phyloP scores from a whole-genome alignment of 2,888 invertebrate species.

The Epsilonema sp. region DNA sequence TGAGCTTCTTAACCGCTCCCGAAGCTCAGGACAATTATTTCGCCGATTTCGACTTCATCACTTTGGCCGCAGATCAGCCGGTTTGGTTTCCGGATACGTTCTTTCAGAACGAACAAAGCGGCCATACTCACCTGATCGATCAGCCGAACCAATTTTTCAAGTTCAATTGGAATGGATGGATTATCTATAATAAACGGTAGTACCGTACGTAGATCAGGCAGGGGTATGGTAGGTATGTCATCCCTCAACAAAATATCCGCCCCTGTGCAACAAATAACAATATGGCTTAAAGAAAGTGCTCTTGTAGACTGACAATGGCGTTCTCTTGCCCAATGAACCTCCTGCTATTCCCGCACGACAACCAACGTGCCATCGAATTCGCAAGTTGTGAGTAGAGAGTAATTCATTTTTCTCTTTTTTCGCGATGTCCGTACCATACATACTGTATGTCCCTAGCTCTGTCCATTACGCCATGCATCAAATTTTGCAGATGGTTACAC shows the following conservation, averaged over 20 bases:
- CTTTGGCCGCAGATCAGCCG: not conserved
- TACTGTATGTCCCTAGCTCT: too few relatives aligned
- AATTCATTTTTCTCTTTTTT: too few relatives aligned
- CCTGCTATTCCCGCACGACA: slow-evolving; percentile 2
- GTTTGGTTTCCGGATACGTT: slow-evolving; percentile 10
- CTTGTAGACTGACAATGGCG: not conserved
- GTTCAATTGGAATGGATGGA: slow-evolving; percentile 3
- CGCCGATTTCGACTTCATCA: not conserved
- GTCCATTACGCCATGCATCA: too few relatives aligned
- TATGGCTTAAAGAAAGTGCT: too few relatives aligned
- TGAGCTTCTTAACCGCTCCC: too few relatives aligned
- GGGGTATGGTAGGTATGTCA: too few relatives aligned
- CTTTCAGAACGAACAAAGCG: slow-evolving; percentile 8
- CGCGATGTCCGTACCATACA: too few relatives aligned
- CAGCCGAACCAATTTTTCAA: slow-evolving; percentile 2
- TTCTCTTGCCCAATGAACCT: slow-evolving; percentile 5
- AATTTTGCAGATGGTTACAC: slow-evolving; percentile 3
- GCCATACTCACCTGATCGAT: slow-evolving; percentile 8
- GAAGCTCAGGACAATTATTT: too few relatives aligned
- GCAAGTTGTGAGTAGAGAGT: slow-evolving; percentile 1
- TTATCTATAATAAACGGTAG: slow-evolving; percentile 8
- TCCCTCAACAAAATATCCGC: too few relatives aligned
- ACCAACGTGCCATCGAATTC: slow-evolving; percentile 3
- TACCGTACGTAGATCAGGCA: too few relatives aligned
- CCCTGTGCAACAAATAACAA: too few relatives aligned